Evolutionary conservation across 2,113 vertebrate species (phyloP).

Genomic region (Cervus canadensis): DNA sequence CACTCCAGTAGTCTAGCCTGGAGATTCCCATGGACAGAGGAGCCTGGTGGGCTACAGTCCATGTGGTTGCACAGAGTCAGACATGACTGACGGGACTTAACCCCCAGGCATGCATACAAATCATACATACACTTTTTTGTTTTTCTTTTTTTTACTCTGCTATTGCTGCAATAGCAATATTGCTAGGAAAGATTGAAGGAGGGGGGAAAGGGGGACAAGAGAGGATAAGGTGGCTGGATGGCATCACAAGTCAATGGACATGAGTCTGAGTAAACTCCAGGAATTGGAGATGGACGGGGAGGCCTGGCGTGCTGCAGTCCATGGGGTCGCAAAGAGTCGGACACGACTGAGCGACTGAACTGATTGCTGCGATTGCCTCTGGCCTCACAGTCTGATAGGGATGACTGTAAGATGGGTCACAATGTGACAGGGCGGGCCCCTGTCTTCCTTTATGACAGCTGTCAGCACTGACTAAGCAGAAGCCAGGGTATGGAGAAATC

Average conservation of each 20-base stretch:
- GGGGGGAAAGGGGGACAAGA: background rate
- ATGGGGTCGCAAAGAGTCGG: fast-evolving
- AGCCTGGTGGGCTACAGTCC: background rate
- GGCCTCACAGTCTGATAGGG: background rate
- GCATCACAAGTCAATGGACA: background rate
- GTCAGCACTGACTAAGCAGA: background rate
- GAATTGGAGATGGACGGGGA: background rate
- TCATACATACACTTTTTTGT: background rate
- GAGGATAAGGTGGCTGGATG: background rate
- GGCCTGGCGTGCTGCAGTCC: background rate
- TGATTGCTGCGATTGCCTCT: background rate
- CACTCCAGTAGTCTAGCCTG: background rate
- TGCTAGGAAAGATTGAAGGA: background rate
- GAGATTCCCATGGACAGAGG: background rate
- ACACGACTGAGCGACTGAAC: background rate
- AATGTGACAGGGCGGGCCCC: fast-evolving
- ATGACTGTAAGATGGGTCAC: background rate
- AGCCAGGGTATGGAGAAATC: background rate
- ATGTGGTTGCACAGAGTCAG: background rate
- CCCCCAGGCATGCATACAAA: background rate
- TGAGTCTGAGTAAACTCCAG: background rate
- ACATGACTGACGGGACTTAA: fast-evolving
- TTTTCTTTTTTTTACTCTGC: background rate
- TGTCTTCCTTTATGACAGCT: too few species aligned
- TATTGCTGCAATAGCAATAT: background rate